Evolutionary conservation across 2,113 vertebrate species (phyloP).

Genomic region (Etheostoma cragini): DNA sequence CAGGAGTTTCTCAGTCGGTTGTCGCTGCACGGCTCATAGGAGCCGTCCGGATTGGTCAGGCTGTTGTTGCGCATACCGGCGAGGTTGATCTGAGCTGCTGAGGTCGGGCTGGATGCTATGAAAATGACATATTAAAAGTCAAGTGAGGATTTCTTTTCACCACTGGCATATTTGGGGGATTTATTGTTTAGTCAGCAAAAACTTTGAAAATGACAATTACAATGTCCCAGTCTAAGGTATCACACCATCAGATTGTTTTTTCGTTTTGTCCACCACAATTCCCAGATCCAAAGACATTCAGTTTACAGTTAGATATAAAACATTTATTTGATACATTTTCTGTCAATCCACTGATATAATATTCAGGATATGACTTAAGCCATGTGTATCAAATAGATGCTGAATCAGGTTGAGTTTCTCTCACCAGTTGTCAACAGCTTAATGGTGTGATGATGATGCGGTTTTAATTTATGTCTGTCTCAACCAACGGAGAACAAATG

Average conservation of each 20-base stretch:
- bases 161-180: neutral
- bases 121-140: neutral
- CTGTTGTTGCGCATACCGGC: constrained; percentile 92
- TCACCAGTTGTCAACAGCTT: neutral
- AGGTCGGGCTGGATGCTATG: constrained; percentile 91
- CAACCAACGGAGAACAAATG: neutral
- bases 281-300: neutral
- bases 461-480: neutral
- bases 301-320: neutral
- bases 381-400: neutral
- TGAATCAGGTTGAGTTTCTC: neutral
- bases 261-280: neutral
- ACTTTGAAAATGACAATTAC: neutral
- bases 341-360: neutral
- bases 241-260: neutral
- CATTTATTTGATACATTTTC: neutral
- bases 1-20: constrained; percentile 95
- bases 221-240: neutral
- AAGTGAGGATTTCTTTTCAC: neutral
- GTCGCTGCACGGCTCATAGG: constrained; percentile 89
- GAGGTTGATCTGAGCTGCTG: constrained; percentile 90
- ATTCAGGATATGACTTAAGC: neutral
- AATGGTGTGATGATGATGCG: neutral
- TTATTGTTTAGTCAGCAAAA: neutral
- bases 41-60: constrained; percentile 91